Percentiles rank a stretch among this genome's conserved stretches.
These are phyloP conservation scores for Cyanoramphus novaezelandiae DNA, from an alignment of 2,113 vertebrate species.

Conservation along the genomic window DNA sequence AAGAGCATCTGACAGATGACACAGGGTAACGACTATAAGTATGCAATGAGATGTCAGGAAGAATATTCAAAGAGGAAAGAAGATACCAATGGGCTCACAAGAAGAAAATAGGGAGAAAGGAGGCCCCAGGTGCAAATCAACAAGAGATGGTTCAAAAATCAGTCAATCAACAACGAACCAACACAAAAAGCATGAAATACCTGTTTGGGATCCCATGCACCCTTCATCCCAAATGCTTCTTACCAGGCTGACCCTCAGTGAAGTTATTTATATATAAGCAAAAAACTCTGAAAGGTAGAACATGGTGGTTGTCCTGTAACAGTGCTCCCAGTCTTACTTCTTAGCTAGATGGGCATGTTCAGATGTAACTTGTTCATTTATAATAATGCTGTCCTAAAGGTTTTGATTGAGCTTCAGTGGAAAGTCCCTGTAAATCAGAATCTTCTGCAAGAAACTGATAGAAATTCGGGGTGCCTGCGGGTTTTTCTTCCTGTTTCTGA, in stretches of 20 bases:
- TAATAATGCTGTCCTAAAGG: not conserved
- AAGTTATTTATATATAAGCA: not conserved
- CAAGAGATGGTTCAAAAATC: not conserved
- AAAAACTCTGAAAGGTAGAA: not conserved
- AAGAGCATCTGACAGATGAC: not conserved
- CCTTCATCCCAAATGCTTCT: not conserved
- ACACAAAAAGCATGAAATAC: not conserved
- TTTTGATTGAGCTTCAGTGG: not conserved
- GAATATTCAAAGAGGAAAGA: not conserved
- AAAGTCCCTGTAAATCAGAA: not conserved
- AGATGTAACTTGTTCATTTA: not conserved
- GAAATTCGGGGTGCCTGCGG: not conserved
- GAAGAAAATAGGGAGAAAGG: not conserved
- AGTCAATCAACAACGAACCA: not conserved
- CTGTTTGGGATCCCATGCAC: not conserved
- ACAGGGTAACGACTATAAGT: not conserved
- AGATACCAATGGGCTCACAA: not conserved
- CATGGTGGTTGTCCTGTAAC: not conserved
- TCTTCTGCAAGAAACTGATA: not conserved
- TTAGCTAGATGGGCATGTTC: not conserved
- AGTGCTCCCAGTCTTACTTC: not conserved
- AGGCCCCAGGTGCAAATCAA: rapidly evolving
- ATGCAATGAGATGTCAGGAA: not conserved
- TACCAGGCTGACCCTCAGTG: not conserved
- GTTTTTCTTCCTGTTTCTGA: not conserved